Conservation (phyloP, 1,140 invertebrate species). For the Asobara japonica region DNA sequence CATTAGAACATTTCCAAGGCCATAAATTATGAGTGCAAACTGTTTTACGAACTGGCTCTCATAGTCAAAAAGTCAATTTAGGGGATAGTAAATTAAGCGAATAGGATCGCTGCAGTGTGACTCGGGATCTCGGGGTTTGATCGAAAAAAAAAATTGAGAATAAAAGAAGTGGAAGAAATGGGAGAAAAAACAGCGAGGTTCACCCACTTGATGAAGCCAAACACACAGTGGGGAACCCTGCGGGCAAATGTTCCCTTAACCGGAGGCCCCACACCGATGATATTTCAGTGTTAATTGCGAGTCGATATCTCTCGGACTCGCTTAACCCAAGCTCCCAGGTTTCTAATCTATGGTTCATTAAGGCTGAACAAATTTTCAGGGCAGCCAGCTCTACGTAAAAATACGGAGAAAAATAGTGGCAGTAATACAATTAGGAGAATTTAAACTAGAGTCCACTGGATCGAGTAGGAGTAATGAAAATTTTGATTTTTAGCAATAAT, state of each 20-base stretch:
- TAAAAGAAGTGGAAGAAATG: too few relatives aligned
- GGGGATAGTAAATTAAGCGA: slow-evolving; percentile 49
- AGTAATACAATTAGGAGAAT: background rate
- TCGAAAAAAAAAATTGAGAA: background rate
- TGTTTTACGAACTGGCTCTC: background rate
- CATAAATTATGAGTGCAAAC: background rate
- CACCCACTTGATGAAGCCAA: slow-evolving; percentile 15
- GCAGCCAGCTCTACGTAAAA: background rate
- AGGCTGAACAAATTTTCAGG: slow-evolving; percentile 27
- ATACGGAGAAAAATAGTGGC: background rate
- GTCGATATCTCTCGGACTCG: slow-evolving; percentile 50
- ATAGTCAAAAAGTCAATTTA: slow-evolving; percentile 46
- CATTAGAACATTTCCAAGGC: background rate
- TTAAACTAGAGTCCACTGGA: too few relatives aligned
- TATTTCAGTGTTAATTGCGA: slow-evolving; percentile 63
- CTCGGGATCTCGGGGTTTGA: background rate
- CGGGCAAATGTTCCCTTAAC: slow-evolving; percentile 1
- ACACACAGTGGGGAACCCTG: slow-evolving; percentile 1
- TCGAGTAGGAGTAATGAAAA: too few relatives aligned
- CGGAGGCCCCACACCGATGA: slow-evolving; percentile 45
- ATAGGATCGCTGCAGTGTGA: slow-evolving; percentile 32
- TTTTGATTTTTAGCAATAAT: too few relatives aligned
- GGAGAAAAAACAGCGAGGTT: background rate
- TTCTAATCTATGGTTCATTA: slow-evolving; percentile 64
- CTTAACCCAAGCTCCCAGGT: slow-evolving; percentile 31